Evolutionary conservation across 2,888 invertebrate species (phyloP), one percentile per base, ranked within the genome.

Genomic region (Cerastis rubricosa): DNA sequence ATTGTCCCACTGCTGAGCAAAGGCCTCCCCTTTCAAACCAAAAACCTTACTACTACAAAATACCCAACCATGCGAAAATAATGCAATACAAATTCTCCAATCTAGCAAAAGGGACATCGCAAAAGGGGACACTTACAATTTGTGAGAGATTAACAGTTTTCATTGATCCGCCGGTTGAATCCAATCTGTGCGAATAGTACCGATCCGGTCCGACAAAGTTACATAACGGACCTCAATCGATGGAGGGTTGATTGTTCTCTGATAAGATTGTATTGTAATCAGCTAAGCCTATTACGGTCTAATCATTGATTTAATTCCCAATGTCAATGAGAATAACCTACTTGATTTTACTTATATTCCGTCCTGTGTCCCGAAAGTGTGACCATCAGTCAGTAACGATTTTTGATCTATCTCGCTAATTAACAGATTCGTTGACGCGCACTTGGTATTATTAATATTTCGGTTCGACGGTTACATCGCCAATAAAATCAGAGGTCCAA

Each of bases 141-240:
- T 87, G 85, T 86, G 78, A 85, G 88, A 91, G 92, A 94, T 94
- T 94, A 94, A 92, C 93, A 89, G 84, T 89, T 88, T 85, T 85
- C 89, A 91, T 90, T 90, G 91, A 92, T 91, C 90, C 91, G 85
- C 81, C 87, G 81, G 85, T 86, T 90, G 90, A 90, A 90, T 90
- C 91, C 93, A 92, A 93, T 93, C 92, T 91, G 90, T 84, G 86
- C 87, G 89, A 93, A 94, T 92, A 90, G 90, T 89, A 87, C 87
- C 90, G 87, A 92, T 93, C 89, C 85, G 85, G 91, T 91, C 85
- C 81, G 57, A 85, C 80, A 76, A 75, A 71, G 68, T 79, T 76
- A 80, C 74, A 78, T 78, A 76, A 81, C 76, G 66, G 70, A 74
- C 76, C 79, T 69, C 76, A 59, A 85, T 79, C 45, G 49, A 59